Conservation (phyloP, 2,113 vertebrate genomes). For the Cryptoleucopteryx plumbea region DNA sequence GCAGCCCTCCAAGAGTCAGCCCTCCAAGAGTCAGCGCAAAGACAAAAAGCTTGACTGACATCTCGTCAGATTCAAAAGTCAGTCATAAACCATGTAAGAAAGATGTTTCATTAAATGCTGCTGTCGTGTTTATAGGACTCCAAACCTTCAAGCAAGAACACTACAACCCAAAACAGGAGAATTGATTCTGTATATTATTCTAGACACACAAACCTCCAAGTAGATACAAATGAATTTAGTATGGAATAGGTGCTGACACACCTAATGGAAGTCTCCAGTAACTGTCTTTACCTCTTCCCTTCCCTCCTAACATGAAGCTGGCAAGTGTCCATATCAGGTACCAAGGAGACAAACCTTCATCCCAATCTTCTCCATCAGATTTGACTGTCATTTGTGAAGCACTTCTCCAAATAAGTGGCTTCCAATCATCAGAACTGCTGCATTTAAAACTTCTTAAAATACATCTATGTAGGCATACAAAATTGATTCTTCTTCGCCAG, state of each 20-base stretch:
- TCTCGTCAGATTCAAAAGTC: not conserved
- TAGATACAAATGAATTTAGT: not conserved
- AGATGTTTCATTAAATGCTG: not conserved
- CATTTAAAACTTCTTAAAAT: not conserved
- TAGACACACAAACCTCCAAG: not conserved
- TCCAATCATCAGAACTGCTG: not conserved
- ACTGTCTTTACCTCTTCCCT: not conserved
- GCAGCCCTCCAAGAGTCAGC: not conserved
- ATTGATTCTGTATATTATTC: not conserved
- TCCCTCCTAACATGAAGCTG: not conserved
- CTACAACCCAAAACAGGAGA: not conserved
- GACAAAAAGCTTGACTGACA: not conserved
- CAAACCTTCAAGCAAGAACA: not conserved
- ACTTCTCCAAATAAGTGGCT: not conserved
- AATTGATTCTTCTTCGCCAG: not conserved
- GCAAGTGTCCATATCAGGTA: not conserved
- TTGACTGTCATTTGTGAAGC: not conserved
- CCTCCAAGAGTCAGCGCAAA: not conserved
- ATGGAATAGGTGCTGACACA: not conserved
- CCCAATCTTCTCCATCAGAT: not conserved
- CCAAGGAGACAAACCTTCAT: not conserved
- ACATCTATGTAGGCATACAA: not conserved
- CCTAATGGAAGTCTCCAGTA: not conserved
- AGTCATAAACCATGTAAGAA: not conserved
- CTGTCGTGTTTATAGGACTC: not conserved